Base-by-base conservation (phyloP, 2,113 vertebrate species). In the Varanus salvator region DNA sequence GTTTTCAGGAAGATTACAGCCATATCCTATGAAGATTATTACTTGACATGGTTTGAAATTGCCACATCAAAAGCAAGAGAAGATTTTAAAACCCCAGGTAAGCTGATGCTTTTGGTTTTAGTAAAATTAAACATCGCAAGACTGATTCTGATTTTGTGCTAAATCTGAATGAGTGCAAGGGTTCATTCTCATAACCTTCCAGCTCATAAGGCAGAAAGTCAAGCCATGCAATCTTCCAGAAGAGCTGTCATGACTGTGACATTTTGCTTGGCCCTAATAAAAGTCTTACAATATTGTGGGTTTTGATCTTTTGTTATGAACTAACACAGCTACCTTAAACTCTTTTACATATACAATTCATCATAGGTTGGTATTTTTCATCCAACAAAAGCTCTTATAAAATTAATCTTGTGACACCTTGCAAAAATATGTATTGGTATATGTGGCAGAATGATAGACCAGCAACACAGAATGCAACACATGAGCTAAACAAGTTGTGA, bases 21-120 rank as follows among this genome's bases (percentile, higher is more conserved):
- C 27, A 8, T 97, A 89, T 95, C 85, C 14, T 97, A 95, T 95
- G 91, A 92, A 77, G 95, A 95, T 85, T 96, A 96, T 89, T 88
- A 85, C 80, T 92, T 91, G 93, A 93, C 88, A 1, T 95, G 95
- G 94, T 92, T 85, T 92, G 64, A 64, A 89, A 95, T 94, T 89
- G 94, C 95, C 81, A 93, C 94, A 7, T 95, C 94, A 48, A 94
- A 94, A 92, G 38, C 92, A 31, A 54, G 87, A 31, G 78, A 91
- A 19, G 0, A 14, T 80, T 89, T 89, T 84, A 93, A 93, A 92
- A 72, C 68, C 27, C 48, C 82, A 78, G 3, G 95, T 97, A 94
- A 96, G 95, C 57, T 66, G 89, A 89, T 91, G 83, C 11, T 15
- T 5, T 66, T 82, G 29, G 5, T 72, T 83, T 64, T 86, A 74